Base-by-base conservation (phyloP, 2,113 vertebrate species). In the Cephalopholis sonnerati region DNA sequence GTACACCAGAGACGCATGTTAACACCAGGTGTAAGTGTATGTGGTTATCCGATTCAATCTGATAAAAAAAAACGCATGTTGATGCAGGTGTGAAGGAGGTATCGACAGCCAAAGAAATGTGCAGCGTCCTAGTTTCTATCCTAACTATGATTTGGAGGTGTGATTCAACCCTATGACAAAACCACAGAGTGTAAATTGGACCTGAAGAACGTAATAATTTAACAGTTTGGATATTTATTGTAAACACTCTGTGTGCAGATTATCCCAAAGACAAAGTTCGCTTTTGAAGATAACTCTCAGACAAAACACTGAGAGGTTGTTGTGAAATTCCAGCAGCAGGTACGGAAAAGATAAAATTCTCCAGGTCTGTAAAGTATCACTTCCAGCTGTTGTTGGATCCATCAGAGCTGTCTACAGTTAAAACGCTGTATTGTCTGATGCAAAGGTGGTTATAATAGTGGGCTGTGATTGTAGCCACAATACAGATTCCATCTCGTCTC, bases 401-500 rank as follows among this genome's bases (percentile, higher is more conserved):
- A 88, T 88, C 81, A 87, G 78, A 90, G 90, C 89, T 92, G 88
- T 91, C 89, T 93, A 59, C 84, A 80, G 83, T 82, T 84, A 70
- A 82, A 92, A 90, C 68, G 69, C 44, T 91, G 87, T 88, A 93
- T 92, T 94, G 93, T 95, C 94, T 94, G 92, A 93, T 85, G 81
- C 87, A 90, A 85, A 78, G 90, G 84, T 87, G 79, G 80, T 61
- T 91, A 85, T 90, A 94, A 94, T 84, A 85, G 88, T 84, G 62
- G 74, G 53, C 82, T 77, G n/a, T 93, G 92, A 94, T 92, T 95
- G 93, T 95, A 96, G 95, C 83, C 95, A 96, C 94, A 96, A 95
- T 95, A 96, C 86, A 92, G 93, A 94, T 93, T 72, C 67, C 90
- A 95, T 95, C 94, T 92, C 0, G 24, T 53, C 69, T 82, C 41